Conservation (phyloP, 2,888 invertebrate species). For the Nephrotoma appendiculata region DNA sequence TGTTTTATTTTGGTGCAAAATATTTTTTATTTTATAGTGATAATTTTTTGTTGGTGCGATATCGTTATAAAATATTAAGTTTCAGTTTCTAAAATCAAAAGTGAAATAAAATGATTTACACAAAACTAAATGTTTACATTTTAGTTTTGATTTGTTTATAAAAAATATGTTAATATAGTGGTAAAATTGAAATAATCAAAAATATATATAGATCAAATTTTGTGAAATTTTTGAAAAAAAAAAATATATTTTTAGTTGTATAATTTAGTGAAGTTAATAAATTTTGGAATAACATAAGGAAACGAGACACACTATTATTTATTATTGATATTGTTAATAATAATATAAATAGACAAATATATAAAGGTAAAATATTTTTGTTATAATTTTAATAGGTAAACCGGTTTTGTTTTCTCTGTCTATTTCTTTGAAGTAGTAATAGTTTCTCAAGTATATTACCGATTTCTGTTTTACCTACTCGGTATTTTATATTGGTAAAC, state of each 20-base stretch:
- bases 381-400: neutral
- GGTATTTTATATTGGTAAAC: neutral
- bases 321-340: neutral
- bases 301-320: neutral
- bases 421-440: neutral
- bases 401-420: neutral
- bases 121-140: neutral
- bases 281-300: neutral
- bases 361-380: neutral
- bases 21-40: neutral
- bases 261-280: neutral
- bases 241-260: neutral
- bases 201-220: neutral
- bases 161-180: neutral
- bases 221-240: neutral
- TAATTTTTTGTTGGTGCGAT: neutral
- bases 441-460: neutral
- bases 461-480: too few species aligned
- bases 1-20: too few species aligned
- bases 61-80: neutral
- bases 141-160: neutral
- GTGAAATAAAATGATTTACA: neutral
- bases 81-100: neutral
- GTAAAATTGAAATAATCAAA: neutral
- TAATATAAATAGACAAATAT: neutral